Conservation (phyloP, 2,113 vertebrate species). For the Seriola rivoliana region DNA sequence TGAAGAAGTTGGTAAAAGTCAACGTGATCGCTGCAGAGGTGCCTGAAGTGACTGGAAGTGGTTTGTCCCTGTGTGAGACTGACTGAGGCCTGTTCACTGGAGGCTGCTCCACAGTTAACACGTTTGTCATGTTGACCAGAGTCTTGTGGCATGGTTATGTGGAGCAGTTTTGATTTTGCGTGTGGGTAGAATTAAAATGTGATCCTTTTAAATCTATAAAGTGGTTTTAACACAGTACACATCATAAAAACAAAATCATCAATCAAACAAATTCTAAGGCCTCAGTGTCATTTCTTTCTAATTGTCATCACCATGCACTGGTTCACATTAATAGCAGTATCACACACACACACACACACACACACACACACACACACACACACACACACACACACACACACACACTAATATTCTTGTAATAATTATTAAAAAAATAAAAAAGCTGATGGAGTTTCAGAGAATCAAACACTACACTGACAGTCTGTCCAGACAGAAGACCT, state of each 20-base stretch:
- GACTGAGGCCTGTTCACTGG: constrained; percentile 5
- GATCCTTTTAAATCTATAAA: background rate
- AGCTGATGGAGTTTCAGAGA: background rate
- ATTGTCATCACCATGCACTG: background rate
- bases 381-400: too few species aligned
- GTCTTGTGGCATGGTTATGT: background rate
- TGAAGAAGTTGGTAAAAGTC: background rate
- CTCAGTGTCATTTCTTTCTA: background rate
- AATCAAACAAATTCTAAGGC: background rate
- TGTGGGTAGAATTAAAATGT: background rate
- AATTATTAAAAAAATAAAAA: background rate
- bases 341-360: background rate
- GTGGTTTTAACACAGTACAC: background rate
- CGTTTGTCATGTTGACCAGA: background rate
- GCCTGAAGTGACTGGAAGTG: background rate
- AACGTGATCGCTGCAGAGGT: background rate
- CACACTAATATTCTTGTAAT: too few species aligned
- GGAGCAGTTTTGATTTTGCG: background rate
- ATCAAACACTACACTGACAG: background rate
- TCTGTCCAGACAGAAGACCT: background rate
- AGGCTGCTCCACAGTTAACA: background rate
- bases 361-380: too few species aligned
- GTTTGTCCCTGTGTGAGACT: background rate
- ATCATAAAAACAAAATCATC: background rate
- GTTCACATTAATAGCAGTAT: background rate